A percentile compares a stretch with the other conserved stretches of the same genome.
Conservation (phyloP, 2,888 invertebrate genomes). For the Troilus luridus region DNA sequence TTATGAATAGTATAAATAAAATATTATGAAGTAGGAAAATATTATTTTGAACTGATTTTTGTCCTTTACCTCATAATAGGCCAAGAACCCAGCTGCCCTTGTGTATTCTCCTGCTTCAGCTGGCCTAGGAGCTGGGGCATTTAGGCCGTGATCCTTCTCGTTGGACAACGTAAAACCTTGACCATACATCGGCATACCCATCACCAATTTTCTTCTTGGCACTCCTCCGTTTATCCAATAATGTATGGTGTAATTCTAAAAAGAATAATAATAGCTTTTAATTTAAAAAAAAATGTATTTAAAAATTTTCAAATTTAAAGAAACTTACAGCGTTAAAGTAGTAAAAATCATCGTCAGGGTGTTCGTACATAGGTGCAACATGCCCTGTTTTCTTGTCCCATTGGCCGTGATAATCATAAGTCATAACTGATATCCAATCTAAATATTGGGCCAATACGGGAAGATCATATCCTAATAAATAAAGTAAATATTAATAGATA, state of each 20-base stretch:
- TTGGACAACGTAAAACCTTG: conserved; percentile 81
- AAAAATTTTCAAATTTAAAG: not conserved
- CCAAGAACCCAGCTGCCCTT: conserved; percentile 86
- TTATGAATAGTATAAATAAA: not conserved
- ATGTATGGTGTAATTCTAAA: conserved; percentile 86
- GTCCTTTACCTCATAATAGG: conserved; percentile 83
- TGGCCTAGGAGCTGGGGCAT: conserved; percentile 81
- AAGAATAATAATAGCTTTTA: not conserved
- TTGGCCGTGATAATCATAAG: conserved; percentile 92
- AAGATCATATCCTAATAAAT: conserved; percentile 80
- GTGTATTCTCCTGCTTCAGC: conserved; percentile 90
- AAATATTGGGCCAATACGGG: conserved; percentile 80
- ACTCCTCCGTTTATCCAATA: conserved; percentile 92
- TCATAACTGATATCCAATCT: conserved; percentile 94
- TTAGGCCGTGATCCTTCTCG: conserved; percentile 77
- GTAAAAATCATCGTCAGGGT: conserved; percentile 84
- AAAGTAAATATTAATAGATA: not conserved
- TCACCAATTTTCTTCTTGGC: conserved; percentile 83
- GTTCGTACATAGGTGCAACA: conserved; percentile 86
- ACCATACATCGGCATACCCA: conserved; percentile 92
- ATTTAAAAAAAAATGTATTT: not conserved
- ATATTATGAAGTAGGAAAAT: not conserved
- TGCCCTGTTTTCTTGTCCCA: conserved; percentile 95
- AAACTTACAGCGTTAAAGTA: conserved; percentile 85
- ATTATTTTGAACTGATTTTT: not conserved